Conservation (phyloP, 2,113 vertebrate species). For the Tachycineta bicolor region DNA sequence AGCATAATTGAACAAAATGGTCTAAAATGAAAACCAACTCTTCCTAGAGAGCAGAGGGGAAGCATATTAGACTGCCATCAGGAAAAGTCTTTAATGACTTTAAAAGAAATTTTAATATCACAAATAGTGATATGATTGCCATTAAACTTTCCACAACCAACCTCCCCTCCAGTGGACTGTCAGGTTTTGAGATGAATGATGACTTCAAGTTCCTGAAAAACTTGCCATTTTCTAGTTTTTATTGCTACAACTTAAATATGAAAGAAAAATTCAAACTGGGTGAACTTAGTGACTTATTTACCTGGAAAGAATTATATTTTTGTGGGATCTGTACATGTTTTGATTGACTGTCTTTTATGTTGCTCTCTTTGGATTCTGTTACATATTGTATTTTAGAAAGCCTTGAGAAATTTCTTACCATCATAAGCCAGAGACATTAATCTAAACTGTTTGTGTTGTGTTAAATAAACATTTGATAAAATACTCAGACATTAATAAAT, state of each 20-base stretch:
- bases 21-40: background rate
- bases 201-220: background rate
- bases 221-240: background rate
- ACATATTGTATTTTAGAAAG: background rate
- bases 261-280: background rate
- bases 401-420: background rate
- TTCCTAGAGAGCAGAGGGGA: slow-evolving; percentile 24
- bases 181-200: background rate
- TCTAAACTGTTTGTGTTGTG: background rate
- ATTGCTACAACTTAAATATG: background rate
- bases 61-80: background rate
- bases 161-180: background rate
- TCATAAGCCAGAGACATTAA: background rate
- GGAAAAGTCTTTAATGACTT: background rate
- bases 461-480: background rate
- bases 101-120: background rate
- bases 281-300: background rate
- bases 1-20: background rate
- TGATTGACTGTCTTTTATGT: background rate
- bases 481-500: background rate
- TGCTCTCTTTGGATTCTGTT: background rate
- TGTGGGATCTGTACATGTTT: background rate
- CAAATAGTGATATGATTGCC: background rate
- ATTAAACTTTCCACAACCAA: background rate
- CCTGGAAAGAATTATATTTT: background rate